phyloP scores from a whole-genome alignment of 2,888 invertebrate genomes.

The Rhagium mordax region DNA sequence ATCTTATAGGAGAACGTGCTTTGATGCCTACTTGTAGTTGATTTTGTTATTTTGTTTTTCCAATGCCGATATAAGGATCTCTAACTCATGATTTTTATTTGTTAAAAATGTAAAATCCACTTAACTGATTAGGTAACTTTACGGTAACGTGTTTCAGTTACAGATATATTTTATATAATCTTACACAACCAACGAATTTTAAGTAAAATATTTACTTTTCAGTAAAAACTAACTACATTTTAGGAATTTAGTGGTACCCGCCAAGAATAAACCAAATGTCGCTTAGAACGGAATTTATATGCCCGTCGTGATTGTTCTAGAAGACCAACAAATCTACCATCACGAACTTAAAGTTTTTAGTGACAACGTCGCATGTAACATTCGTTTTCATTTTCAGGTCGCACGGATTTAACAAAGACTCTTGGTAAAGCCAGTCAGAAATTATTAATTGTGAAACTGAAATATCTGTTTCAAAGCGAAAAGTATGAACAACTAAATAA shows the following conservation, averaged over 20 bases:
- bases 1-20: slow-evolving; percentile 19
- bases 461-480: too few relatives aligned
- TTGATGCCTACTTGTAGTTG: slow-evolving; percentile 22
- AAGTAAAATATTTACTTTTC: background rate
- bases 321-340: background rate
- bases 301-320: background rate
- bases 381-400: background rate
- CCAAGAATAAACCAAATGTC: background rate
- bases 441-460: background rate
- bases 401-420: background rate
- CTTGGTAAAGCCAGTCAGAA: background rate
- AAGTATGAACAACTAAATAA: too few relatives aligned
- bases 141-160: background rate
- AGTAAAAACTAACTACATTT: background rate
- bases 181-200: background rate
- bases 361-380: background rate
- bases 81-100: slow-evolving; percentile 9
- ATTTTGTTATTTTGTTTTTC: slow-evolving; percentile 7
- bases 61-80: background rate
- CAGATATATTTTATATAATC: background rate
- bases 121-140: background rate
- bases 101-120: background rate
- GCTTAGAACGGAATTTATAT: background rate
- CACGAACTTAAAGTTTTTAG: background rate
- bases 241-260: background rate